A percentile compares a stretch with the other conserved stretches of the same genome.
Conservation (phyloP, 2,888 invertebrate genomes). For the Cordylochernes scorpioides region DNA sequence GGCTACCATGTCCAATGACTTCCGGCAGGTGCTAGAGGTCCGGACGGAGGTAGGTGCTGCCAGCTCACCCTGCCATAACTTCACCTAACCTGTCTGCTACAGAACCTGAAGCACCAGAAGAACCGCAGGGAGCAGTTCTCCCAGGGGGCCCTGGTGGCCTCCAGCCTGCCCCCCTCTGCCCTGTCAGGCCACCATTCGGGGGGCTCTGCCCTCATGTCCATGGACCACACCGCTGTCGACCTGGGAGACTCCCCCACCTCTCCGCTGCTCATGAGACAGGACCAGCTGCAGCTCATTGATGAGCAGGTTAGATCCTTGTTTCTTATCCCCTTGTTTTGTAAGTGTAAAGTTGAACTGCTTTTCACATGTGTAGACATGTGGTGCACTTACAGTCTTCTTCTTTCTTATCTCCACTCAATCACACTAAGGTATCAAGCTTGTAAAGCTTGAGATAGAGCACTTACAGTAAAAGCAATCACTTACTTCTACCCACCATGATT, state of each 20-base stretch:
- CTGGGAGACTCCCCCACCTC: too few species aligned
- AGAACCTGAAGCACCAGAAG: conserved; percentile 84
- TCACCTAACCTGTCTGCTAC: too few species aligned
- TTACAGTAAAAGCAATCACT: too few species aligned
- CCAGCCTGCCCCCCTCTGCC: conserved; percentile 20
- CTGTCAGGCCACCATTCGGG: conserved; percentile 8
- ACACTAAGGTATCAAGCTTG: too few species aligned
- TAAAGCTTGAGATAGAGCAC: too few species aligned
- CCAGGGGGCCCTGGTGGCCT: conserved; percentile 32
- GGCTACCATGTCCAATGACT: conserved; percentile 87
- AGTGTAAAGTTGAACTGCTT: not conserved
- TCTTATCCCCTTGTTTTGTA: too few species aligned
- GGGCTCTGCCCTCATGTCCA: conserved; percentile 26
- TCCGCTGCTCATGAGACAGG: conserved; percentile 27
- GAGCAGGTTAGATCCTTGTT: conserved; percentile 36
- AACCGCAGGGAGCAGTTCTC: conserved; percentile 67
- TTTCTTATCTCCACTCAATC: not conserved
- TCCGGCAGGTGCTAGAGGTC: conserved; percentile 88
- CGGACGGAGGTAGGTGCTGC: conserved; percentile 44
- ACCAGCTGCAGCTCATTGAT: conserved; percentile 37
- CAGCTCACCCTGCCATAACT: conserved; percentile 9
- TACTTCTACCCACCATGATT: too few species aligned
- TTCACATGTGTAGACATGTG: not conserved
- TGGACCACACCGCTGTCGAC: conserved; percentile 32
- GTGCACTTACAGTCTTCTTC: not conserved